A percentile compares a stretch with the other conserved stretches of the same genome.
phyloP scores from a whole-genome alignment of 2,113 vertebrate genomes.

The Pyxicephalus adspersus region DNA sequence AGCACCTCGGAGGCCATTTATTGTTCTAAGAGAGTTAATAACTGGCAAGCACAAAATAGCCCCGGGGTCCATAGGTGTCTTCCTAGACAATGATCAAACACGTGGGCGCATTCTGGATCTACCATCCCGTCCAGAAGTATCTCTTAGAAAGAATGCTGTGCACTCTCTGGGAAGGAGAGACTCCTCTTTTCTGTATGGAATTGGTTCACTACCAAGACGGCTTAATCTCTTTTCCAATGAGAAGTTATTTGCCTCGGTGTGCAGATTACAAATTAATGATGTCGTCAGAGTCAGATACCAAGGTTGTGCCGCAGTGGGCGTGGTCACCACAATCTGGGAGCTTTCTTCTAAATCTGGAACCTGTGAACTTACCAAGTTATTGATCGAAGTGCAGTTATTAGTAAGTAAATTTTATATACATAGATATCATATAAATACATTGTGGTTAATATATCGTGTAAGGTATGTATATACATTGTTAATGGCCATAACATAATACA shows the following conservation, averaged over 20 bases:
- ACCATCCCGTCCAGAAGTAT: constrained; percentile 40
- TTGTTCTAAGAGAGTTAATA: constrained; percentile 70
- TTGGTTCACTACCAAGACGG: constrained; percentile 62
- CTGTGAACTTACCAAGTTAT: constrained; percentile 69
- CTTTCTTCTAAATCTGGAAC: constrained; percentile 69
- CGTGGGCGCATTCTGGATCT: constrained; percentile 64
- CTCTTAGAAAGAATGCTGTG: constrained; percentile 64
- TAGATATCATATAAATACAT: too few species aligned
- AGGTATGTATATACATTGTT: too few species aligned
- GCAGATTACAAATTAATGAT: constrained; percentile 70
- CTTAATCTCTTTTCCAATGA: constrained; percentile 72
- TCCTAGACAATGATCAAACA: constrained; percentile 62
- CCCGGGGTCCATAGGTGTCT: constrained; percentile 70
- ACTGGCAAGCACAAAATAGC: constrained; percentile 66
- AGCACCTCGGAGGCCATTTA: constrained; percentile 38
- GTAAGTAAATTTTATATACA: constrained; percentile 11
- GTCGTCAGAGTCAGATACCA: constrained; percentile 71
- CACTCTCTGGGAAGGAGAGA: constrained; percentile 71
- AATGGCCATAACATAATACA: too few species aligned
- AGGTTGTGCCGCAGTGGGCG: constrained; percentile 65
- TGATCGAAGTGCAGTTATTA: constrained; percentile 76
- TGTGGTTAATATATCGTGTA: too few species aligned
- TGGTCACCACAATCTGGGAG: constrained; percentile 73
- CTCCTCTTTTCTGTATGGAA: constrained; percentile 74
- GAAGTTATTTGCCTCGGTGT: constrained; percentile 75